Base-by-base conservation (phyloP, 2,113 vertebrate genomes). In the Siniperca knerii region DNA sequence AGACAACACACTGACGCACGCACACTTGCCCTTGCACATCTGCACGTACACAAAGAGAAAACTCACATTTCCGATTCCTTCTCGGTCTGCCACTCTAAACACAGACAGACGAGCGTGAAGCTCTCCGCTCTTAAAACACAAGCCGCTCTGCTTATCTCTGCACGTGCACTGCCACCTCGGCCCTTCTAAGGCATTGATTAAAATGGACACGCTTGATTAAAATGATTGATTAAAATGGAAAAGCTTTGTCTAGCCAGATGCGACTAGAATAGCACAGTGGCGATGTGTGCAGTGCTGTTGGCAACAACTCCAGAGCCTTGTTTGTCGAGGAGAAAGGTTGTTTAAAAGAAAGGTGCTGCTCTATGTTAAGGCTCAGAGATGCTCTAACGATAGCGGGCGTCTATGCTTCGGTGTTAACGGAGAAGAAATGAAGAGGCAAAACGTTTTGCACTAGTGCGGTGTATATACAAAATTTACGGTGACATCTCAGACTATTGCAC, bases 311-410 rank as follows among this genome's bases (percentile, higher is more conserved):
- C 69, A 58, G 29, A 75, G 60, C 75, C 52, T 40, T 60, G 50
- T 70, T 84, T 68, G 62, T 2, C 8, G 15, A 73, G 25, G 79
- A 65, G 55, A 33, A 62, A 37, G 48, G 46, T 48, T 50, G 55
- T 69, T 78, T 52, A 57, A 87, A 89, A 83, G 80, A 71, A 74
- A 89, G 79, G 66, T 69, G 86, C 40, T 60, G 64, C 77, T 89
- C 69, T 83, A 75, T 80, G 73, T 81, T 82, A 86, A 87, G 87
- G 89, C 89, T 90, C 84, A 87, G 89, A 89, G 84, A 90, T 82
- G 80, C 77, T 87, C 52, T 69, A 81, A 85, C 0, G 0, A 78
- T 48, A 75, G 62, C 62, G 46, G 65, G 37, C 0, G 40, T 33
- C 73, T 87, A 89, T 93, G 86, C 86, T 90, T 89, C 50, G 21